Evolutionary conservation across 2,888 invertebrate genomes (phyloP).

Genomic region (Ichneumoninae sp.): DNA sequence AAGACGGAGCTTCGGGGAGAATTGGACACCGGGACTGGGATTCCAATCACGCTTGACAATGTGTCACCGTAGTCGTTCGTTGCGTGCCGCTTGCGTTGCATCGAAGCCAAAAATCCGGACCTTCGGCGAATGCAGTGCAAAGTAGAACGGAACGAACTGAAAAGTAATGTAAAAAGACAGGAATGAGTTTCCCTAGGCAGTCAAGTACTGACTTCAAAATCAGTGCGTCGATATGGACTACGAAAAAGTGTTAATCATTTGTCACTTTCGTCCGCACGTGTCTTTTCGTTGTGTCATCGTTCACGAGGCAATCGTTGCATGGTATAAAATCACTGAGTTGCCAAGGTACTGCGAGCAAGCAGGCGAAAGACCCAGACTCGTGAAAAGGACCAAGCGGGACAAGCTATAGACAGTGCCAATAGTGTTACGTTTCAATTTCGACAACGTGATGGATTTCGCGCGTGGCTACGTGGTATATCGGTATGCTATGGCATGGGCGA

Average conservation of each 20-base stretch:
- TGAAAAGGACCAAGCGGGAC: constrained; percentile 36
- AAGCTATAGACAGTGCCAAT: constrained; percentile 64
- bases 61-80: constrained; percentile 35
- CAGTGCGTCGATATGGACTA: neutral
- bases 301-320: neutral
- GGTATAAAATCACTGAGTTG: constrained; percentile 9
- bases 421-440: constrained; percentile 79
- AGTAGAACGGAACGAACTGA: constrained; percentile 27
- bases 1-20: constrained; percentile 55
- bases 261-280: no score
- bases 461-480: constrained; percentile 55
- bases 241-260: neutral
- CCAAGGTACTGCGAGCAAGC: constrained; percentile 7
- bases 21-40: constrained; percentile 64
- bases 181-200: constrained; percentile 28
- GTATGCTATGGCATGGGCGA: constrained; percentile 32
- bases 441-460: constrained; percentile 75
- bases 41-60: constrained; percentile 77
- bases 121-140: constrained; percentile 46
- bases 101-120: constrained; percentile 55
- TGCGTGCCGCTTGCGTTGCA: constrained; percentile 39
- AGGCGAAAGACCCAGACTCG: constrained; percentile 1
- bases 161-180: constrained; percentile 23
- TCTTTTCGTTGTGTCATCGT: no score
- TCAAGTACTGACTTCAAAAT: neutral